Base-by-base conservation (phyloP, 37 sponge, comb jelly and placozoan genomes). In the Halisarca cf. caerulea region DNA sequence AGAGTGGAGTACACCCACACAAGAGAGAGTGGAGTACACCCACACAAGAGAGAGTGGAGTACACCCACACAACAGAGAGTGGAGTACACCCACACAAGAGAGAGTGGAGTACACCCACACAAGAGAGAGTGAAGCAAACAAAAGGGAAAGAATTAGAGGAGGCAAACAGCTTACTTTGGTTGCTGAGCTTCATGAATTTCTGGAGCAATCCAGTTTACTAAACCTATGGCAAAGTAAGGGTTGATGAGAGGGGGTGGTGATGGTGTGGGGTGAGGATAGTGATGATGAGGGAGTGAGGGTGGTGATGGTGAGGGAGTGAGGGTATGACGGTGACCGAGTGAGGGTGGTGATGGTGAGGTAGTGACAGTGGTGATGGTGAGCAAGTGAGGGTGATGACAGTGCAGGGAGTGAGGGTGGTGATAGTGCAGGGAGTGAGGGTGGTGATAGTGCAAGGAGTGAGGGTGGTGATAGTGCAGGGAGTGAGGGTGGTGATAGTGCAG, bases 151-250 rank as follows among this genome's bases (percentile, higher is more conserved):
- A 47, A n/a, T n/a, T n/a, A n/a, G 51, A 11, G 11, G 11, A 47
- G 9, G 51, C 64, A 6, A 7, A 7, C 64, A 54, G 32, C n/a
- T n/a, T 85, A 89, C 90, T 84, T 69, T 73, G 90, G 34, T 27
- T 40, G 4, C 0, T 40, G 11, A 18, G 72, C 37, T 15, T 94
- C 92, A 36, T 84, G 80, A 2, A 92, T 78, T 60, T 95, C 96
- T 14, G 96, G 96, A 23, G 96, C 96, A 84, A 90, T 88, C 96
- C 96, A 95, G 57, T 86, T 85, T 84, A 92, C 90, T 24, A 59
- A 61, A 11, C 96, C 96, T 93, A 75, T 11, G 7, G 35, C 24
- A 83, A 82, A 20, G 80, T 24, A n/a, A 14, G 43, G 38, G 17
- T 37, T 39, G 59, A 1, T 28, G 14, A 61, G 35, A 18, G 70